Evolutionary conservation across 2,888 invertebrate genomes (phyloP).

Genomic region (Glaucopsyche alexis): DNA sequence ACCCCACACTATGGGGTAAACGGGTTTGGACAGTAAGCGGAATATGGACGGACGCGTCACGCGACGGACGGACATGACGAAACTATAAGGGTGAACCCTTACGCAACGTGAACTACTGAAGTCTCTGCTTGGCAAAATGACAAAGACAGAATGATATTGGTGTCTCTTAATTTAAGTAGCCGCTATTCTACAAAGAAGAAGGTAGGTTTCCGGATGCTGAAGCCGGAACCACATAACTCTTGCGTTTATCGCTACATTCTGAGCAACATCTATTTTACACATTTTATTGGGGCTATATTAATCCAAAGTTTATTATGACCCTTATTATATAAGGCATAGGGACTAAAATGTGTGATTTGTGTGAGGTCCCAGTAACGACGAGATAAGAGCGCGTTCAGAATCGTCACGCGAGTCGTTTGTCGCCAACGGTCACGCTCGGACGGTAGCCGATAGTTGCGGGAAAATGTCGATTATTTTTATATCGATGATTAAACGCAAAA

Average conservation of each 20-base stretch:
- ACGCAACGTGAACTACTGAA: too few species aligned
- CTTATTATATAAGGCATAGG: neutral
- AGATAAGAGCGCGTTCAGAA: conserved; percentile 61
- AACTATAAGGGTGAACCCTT: too few species aligned
- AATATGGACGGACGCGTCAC: too few species aligned
- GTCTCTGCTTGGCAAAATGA: neutral
- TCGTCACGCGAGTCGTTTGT: conserved; percentile 73
- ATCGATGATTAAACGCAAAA: conserved; percentile 35
- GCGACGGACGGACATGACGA: too few species aligned
- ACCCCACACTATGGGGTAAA: too few species aligned
- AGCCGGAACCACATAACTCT: neutral
- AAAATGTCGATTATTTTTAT: conserved; percentile 48
- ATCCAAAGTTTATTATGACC: neutral
- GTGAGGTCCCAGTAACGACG: conserved; percentile 50
- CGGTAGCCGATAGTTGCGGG: conserved; percentile 61
- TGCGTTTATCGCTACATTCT: neutral
- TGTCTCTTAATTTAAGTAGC: neutral
- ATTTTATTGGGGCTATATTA: neutral
- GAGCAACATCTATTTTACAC: conserved; percentile 3
- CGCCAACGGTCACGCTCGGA: conserved; percentile 69
- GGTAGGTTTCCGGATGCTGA: neutral
- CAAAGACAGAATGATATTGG: neutral
- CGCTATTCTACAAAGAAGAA: neutral
- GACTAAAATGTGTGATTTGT: neutral
- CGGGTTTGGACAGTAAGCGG: too few species aligned